phyloP scores from a whole-genome alignment of 53 echinoderm and acorn worm genomes.

The Patiria pectinifera region DNA sequence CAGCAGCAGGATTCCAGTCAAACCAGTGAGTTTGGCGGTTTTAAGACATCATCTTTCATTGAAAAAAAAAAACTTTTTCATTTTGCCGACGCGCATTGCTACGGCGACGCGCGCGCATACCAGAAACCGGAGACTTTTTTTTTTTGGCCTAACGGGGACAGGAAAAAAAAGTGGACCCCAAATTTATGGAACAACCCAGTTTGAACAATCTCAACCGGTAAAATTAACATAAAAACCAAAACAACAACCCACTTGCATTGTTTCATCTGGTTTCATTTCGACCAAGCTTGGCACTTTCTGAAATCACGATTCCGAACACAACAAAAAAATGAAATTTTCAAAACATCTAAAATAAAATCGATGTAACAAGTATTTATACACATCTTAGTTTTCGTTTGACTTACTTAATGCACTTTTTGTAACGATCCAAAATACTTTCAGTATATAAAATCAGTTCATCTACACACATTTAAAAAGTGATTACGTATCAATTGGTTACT shows the following conservation, averaged over 20 bases:
- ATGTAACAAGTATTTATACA: neutral
- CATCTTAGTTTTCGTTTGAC: neutral
- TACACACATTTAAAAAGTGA: neutral
- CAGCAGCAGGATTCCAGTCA: too few relatives aligned
- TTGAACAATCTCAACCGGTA: neutral
- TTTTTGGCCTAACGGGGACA: too few relatives aligned
- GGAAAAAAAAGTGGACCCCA: too few relatives aligned
- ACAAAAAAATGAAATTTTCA: neutral
- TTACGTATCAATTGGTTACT: neutral
- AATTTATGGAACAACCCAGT: neutral
- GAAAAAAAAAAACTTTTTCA: too few relatives aligned
- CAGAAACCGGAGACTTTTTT: too few relatives aligned
- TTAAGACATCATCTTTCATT: too few relatives aligned
- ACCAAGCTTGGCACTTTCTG: neutral
- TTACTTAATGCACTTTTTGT: neutral
- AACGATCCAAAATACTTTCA: neutral
- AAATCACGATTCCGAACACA: neutral
- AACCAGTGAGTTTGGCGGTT: too few relatives aligned
- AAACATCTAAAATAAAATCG: neutral
- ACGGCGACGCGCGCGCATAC: too few relatives aligned
- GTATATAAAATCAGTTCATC: neutral
- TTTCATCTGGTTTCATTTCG: neutral
- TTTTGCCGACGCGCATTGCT: too few relatives aligned
- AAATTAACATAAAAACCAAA: neutral
- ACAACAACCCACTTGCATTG: neutral